These are phyloP conservation scores for Pelagia noctiluca DNA, from an alignment of 30 jellyfish, hydroid and myxozoan genomes.

Conservation along the genomic window DNA sequence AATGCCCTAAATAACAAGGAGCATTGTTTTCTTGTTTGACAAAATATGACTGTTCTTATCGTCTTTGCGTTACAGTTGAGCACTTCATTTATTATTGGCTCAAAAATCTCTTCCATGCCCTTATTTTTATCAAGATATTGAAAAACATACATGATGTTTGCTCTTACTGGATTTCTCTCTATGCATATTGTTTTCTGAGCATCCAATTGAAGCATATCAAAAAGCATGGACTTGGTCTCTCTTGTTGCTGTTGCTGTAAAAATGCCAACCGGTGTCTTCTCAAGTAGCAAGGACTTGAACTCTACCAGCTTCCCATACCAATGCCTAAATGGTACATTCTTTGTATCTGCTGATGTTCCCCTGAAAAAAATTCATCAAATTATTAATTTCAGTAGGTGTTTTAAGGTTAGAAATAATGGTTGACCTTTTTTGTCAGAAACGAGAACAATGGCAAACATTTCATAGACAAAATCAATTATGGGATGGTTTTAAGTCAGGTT, in stretches of 20 bases:
- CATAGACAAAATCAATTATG: too few relatives aligned
- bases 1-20: slow-evolving; percentile 12
- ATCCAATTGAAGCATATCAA: slow-evolving; percentile 19
- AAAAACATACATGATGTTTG: slow-evolving; percentile 10
- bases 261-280: slow-evolving; percentile 16
- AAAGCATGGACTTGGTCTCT: slow-evolving; percentile 7
- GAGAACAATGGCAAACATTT: too few relatives aligned
- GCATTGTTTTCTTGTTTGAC: slow-evolving; percentile 59
- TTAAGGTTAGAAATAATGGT: neutral
- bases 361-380: neutral
- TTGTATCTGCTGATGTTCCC: slow-evolving; percentile 11
- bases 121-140: slow-evolving; percentile 28
- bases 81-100: slow-evolving; percentile 19
- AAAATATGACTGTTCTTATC: slow-evolving; percentile 31
- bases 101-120: slow-evolving; percentile 26
- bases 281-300: slow-evolving; percentile 25
- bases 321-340: slow-evolving; percentile 19
- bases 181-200: slow-evolving; percentile 23
- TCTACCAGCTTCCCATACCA: slow-evolving; percentile 36
- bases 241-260: slow-evolving; percentile 52
- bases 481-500: too few relatives aligned
- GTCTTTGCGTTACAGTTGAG: neutral
- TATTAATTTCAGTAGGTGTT: neutral
- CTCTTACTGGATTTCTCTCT: slow-evolving; percentile 27
- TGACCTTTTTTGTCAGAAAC: too few relatives aligned